A percentile compares a stretch with the other conserved stretches of the same genome.
These are phyloP conservation scores for Limnephilus rhombicus DNA, from an alignment of 2,888 invertebrate species.

Conservation along the genomic window DNA sequence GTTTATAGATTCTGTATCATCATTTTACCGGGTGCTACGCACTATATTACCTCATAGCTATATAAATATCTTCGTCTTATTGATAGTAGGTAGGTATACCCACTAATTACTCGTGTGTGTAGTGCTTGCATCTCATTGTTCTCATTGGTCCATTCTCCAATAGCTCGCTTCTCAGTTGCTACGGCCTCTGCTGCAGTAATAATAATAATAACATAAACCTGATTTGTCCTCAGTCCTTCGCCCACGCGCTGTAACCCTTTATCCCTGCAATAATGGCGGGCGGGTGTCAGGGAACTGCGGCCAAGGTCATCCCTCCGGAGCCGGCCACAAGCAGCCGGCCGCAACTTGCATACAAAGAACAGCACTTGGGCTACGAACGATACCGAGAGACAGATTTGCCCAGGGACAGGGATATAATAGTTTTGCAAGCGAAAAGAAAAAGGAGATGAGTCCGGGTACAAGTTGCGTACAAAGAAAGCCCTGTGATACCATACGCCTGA, in stretches of 20 bases:
- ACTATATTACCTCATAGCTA: not conserved
- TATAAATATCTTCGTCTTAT: not conserved
- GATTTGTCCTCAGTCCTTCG: not conserved
- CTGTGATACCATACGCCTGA: not conserved
- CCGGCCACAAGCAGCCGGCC: not conserved
- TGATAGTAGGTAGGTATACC: not conserved
- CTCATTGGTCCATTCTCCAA: not conserved
- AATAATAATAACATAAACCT: not conserved
- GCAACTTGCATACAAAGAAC: constrained; percentile 21
- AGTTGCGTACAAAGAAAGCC: constrained; percentile 8
- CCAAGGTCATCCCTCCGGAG: constrained; percentile 27
- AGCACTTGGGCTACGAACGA: not conserved
- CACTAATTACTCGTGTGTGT: not conserved
- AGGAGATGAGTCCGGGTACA: not conserved
- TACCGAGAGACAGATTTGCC: not conserved
- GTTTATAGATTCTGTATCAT: not conserved
- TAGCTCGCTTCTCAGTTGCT: not conserved
- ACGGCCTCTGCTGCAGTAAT: not conserved
- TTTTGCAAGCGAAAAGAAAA: too few relatives aligned
- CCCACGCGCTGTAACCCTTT: not conserved
- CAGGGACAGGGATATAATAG: constrained; percentile 1
- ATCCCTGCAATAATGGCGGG: not conserved
- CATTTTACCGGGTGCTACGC: not conserved
- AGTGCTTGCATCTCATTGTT: not conserved
- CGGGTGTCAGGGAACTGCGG: constrained; percentile 29